Evolutionary conservation across 2,888 invertebrate species (phyloP), one percentile per base, ranked within the genome.

Genomic region (Euplexia lucipara): DNA sequence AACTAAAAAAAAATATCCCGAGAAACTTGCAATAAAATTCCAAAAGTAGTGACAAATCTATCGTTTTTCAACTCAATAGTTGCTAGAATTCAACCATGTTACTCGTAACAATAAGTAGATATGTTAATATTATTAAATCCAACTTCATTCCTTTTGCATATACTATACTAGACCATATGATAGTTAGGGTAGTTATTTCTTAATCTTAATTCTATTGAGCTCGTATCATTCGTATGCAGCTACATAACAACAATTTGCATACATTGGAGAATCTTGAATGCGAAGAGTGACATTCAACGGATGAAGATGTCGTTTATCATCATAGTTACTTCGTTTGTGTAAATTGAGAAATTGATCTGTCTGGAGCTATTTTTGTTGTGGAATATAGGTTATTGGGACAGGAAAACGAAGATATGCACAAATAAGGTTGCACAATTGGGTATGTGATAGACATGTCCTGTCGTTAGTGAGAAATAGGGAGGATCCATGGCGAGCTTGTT

Each of bases 271-370:
- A 45, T 62, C 42, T 37, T 20, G 16, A 67, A 64, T 35, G 44
- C 44, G 41, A 66, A 37, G 76, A 70, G 44, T 61, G 70, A 45
- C 48, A 45, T 62, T 22, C 52, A 67, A 63, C 78, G 78, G 78
- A 80, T 64, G 67, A 53, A 35, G 60, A 54, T 48, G 67, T 69
- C 79, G 65, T 62, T 79, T 71, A 77, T 79, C 70, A 70, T 79
- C 37, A 35, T 16, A 52, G 42, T 20, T 58, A 26, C 18, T 65
- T 12, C 30, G 59, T 72, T 69, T 64, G 20, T 1, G 35, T 56
- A 58, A 69, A 66, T 69, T 73, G 58, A 47, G 68, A 69, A 73
- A 73, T 69, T 14, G 49, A 64, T 45, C 34, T n/a, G 18, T 57
- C 48, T 56, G 34, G 14, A 30, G 41, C n/a, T 30, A 20, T 39